These are phyloP conservation scores for Eulimnadia texana DNA, from an alignment of 1,140 invertebrate species.

Conservation along the genomic window DNA sequence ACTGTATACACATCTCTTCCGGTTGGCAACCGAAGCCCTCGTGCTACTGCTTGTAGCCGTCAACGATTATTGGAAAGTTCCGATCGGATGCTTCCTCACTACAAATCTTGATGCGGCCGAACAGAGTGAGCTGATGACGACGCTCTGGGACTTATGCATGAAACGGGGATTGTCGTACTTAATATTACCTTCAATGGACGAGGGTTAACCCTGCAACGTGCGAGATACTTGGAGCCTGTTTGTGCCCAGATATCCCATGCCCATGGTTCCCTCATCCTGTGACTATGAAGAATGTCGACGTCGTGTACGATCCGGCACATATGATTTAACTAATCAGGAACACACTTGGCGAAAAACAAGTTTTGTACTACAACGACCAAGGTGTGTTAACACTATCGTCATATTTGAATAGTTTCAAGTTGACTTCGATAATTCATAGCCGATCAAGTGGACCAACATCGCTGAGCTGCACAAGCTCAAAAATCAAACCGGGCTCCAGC, in stretches of 20 bases:
- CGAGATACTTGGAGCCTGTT: neutral
- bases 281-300: neutral
- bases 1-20: too few relatives aligned
- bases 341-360: neutral
- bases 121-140: neutral
- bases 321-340: neutral
- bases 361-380: neutral
- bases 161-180: neutral
- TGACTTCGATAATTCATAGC: neutral
- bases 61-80: neutral
- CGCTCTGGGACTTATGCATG: neutral
- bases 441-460: neutral
- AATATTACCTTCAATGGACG: neutral
- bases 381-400: neutral
- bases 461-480: neutral
- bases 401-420: neutral
- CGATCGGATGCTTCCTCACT: neutral
- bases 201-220: neutral
- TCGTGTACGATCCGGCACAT: neutral
- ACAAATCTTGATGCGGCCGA: too few relatives aligned
- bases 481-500: neutral
- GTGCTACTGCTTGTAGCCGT: too few relatives aligned
- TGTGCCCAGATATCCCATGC: neutral
- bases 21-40: conserved; percentile 1
- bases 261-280: neutral